Evolutionary conservation across 2,888 invertebrate species (phyloP).

Genomic region (Cerastis leucographa): DNA sequence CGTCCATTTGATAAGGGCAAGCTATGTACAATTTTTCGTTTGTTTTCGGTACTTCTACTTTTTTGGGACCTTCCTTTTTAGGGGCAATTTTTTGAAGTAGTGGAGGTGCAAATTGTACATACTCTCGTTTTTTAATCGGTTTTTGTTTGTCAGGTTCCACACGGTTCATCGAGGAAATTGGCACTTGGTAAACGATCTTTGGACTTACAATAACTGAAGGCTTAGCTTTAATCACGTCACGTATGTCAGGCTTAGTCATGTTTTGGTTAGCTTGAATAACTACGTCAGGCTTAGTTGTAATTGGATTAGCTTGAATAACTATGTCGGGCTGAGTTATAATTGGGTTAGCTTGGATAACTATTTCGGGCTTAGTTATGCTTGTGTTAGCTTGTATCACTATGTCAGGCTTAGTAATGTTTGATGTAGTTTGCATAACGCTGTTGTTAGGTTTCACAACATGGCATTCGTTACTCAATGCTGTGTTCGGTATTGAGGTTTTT

Average conservation of each 20-base stretch:
- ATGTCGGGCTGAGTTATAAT: constrained; percentile 79
- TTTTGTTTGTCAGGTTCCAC: constrained; percentile 80
- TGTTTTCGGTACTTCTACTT: constrained; percentile 74
- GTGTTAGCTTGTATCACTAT: constrained; percentile 78
- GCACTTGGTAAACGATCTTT: constrained; percentile 86
- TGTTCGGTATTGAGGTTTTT: constrained; percentile 70
- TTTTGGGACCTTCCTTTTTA: constrained; percentile 77
- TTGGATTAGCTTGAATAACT: constrained; percentile 77
- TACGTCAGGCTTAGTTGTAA: constrained; percentile 78
- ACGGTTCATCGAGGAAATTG: constrained; percentile 74
- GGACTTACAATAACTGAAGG: constrained; percentile 84
- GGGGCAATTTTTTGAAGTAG: constrained; percentile 63
- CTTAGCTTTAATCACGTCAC: constrained; percentile 77
- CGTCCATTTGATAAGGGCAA: constrained; percentile 84
- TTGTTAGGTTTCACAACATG: constrained; percentile 81
- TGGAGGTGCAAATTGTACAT: constrained; percentile 71
- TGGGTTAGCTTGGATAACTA: constrained; percentile 78
- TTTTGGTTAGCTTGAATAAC: constrained; percentile 79
- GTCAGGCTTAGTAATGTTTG: constrained; percentile 80
- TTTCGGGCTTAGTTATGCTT: constrained; percentile 77
- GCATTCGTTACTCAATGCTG: constrained; percentile 76
- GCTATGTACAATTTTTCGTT: constrained; percentile 83
- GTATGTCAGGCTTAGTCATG: constrained; percentile 78
- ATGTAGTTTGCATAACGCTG: constrained; percentile 78
- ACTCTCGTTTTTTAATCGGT: constrained; percentile 75